A percentile compares a stretch with the other conserved stretches of the same genome.
These are phyloP conservation scores for Carabus problematicus DNA, from an alignment of 2,888 invertebrate genomes.

Conservation along the genomic window DNA sequence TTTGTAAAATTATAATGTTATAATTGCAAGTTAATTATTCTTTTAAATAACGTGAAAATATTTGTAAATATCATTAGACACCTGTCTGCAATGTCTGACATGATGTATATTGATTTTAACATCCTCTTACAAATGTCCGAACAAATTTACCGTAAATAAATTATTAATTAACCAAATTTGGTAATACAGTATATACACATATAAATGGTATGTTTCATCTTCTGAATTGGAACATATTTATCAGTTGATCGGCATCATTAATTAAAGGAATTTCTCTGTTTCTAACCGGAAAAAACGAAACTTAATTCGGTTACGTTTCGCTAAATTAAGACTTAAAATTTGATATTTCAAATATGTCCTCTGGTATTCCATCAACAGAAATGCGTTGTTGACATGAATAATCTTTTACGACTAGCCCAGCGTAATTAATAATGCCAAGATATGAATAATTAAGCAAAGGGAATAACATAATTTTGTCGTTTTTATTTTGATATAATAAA, in stretches of 20 bases:
- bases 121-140: not conserved
- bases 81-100: not conserved
- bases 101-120: not conserved
- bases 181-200: not conserved
- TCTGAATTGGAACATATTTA: constrained; percentile 3
- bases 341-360: constrained; percentile 19
- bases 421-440: too few species aligned
- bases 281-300: too few species aligned
- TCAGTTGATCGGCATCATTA: constrained; percentile 1
- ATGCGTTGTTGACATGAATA: not conserved
- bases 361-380: constrained; percentile 12
- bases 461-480: too few species aligned
- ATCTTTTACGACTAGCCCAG: too few species aligned
- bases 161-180: constrained; percentile 6
- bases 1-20: too few species aligned
- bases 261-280: not conserved
- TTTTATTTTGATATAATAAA: too few species aligned
- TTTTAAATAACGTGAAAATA: too few species aligned
- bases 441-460: too few species aligned
- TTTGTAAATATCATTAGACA: too few species aligned
- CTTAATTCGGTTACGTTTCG: not conserved
- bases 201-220: not conserved
- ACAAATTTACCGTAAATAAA: constrained; percentile 5
- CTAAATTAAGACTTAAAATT: constrained; percentile 26
- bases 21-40: too few species aligned